Base-by-base conservation (phyloP, 2,888 invertebrate species). In the Plebejus anna region DNA sequence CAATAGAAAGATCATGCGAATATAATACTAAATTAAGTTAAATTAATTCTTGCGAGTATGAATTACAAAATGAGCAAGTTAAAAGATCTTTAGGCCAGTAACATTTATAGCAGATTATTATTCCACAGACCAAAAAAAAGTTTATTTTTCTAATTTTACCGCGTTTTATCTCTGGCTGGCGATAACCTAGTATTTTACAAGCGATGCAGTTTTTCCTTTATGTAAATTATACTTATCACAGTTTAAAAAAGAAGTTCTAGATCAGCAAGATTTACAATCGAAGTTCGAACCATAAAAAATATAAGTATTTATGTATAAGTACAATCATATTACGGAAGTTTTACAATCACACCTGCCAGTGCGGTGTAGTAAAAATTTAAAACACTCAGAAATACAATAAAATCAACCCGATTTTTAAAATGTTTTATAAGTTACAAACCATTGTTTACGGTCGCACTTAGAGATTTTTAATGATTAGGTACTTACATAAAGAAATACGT, bases 21-120 rank as follows among this genome's bases (percentile, higher is more conserved):
- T 66, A 55, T 6, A 22, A 28, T 66, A 55, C 7, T 73, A 72
- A 5, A 28, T 42, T 47, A 55, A 51, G 32, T 55, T 32, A 73
- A 73, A 73, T 16, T 73, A 73, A 51, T 73, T 51, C 32, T 73
- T 73, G 73, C 73, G 73, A 73, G 73, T 73, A 73, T 51, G 55
- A 16, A 73, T 51, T 73, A 73, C 73, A 73, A 32, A 55, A 73
- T 73, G 73, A 73, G 73, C 73, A 73, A 32, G 36, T 51, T 73
- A 42, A 11, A 32, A 71, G 51, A 73, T 51, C 4, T 66, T 72
- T 73, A 73, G 73, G 73, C 73, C 73, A 73, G 32, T 73, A 73
- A 73, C 47, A 47, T 47, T 72, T 32, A 28, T 73, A 13, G 13
- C 32, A 66, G 16, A 66, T 13, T 32, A 66, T 13, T 32, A 66